Evolutionary conservation across 1,140 invertebrate species (phyloP).

Genomic region (Pollicipes pollicipes): DNA sequence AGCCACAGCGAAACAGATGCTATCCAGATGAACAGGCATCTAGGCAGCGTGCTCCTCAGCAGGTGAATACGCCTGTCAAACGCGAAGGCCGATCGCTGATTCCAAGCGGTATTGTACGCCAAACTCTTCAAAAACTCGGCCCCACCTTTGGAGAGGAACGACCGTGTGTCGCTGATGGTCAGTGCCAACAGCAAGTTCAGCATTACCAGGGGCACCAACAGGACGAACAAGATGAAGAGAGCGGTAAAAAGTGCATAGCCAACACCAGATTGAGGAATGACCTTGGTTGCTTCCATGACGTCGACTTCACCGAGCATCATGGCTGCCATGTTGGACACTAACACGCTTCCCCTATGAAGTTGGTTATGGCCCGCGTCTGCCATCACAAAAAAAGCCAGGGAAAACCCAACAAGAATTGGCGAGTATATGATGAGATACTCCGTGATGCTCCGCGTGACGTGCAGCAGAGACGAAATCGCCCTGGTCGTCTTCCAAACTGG

Average conservation of each 20-base stretch:
- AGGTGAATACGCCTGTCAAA: not conserved
- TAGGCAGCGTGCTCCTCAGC: not conserved
- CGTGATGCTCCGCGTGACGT: not conserved
- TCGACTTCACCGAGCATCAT: not conserved
- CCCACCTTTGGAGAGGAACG: not conserved
- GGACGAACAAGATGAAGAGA: not conserved
- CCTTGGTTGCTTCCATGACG: not conserved
- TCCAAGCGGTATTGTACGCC: not conserved
- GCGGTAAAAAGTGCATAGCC: not conserved
- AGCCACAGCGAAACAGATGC: not conserved
- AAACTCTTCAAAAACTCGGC: not conserved
- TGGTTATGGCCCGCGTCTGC: not conserved
- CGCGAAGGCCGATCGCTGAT: not conserved
- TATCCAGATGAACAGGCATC: not conserved
- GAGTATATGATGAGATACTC: not conserved
- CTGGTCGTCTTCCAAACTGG: not conserved
- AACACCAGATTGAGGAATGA: not conserved
- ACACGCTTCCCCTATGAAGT: not conserved
- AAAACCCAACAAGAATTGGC: not conserved
- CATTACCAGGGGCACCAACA: not conserved
- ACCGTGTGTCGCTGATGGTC: not conserved
- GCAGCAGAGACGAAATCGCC: not conserved
- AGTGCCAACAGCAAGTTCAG: not conserved
- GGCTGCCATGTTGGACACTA: not conserved
- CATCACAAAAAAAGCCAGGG: not conserved